Evolutionary conservation across 2,113 vertebrate genomes (phyloP).

Genomic region (Asarcornis scutulata): DNA sequence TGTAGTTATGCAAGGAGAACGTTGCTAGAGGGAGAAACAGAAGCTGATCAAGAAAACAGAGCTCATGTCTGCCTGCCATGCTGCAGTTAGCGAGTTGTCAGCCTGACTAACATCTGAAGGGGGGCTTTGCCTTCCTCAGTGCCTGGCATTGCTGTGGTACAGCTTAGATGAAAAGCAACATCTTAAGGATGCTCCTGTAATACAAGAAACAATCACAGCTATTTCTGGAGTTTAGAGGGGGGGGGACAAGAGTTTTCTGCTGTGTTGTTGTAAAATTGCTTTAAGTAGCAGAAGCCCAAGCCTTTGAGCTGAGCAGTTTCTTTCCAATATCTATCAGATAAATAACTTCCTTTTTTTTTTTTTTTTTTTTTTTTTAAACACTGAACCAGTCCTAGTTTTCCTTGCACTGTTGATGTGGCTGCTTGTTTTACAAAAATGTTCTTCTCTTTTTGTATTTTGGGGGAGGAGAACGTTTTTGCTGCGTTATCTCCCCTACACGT

Average conservation of each 20-base stretch:
- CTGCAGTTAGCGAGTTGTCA: background rate
- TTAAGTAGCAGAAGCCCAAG: background rate
- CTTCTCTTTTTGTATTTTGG: background rate
- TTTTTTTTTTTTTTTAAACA: background rate
- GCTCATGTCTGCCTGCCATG: background rate
- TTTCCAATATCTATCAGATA: background rate
- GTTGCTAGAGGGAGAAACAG: background rate
- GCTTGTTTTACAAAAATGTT: background rate
- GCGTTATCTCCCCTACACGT: accelerated
- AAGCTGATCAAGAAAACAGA: background rate
- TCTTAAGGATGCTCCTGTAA: background rate
- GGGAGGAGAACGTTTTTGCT: background rate
- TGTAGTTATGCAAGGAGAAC: background rate
- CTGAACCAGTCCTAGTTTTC: background rate
- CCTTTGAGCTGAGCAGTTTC: background rate
- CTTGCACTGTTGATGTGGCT: background rate
- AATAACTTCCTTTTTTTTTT: background rate
- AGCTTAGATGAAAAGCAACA: background rate
- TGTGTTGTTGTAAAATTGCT: background rate
- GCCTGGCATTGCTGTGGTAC: accelerated
- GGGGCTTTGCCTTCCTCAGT: background rate
- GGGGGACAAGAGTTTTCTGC: background rate
- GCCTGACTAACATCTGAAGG: background rate
- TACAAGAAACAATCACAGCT: background rate
- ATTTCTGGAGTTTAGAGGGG: background rate